Evolutionary conservation across 2,113 vertebrate species (phyloP).

Genomic region (Chaetura pelagica): DNA sequence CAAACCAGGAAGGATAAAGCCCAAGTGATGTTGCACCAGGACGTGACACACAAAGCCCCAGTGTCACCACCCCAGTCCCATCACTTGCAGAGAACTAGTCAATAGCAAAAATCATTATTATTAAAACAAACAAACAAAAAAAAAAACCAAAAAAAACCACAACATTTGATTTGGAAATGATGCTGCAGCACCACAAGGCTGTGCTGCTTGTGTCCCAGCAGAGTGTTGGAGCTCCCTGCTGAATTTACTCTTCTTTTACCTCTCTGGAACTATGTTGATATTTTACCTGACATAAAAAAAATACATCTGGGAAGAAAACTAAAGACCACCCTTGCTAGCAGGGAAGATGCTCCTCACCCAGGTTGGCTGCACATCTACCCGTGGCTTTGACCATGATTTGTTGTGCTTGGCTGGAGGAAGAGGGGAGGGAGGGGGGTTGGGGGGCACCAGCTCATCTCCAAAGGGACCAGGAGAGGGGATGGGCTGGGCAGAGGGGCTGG

Average conservation of each 20-base stretch:
- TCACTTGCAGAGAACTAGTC: background rate
- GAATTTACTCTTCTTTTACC: background rate
- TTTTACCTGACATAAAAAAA: background rate
- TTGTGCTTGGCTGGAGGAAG: background rate
- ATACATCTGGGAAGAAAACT: background rate
- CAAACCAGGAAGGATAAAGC: background rate
- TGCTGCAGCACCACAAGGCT: background rate
- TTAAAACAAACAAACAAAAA: no score
- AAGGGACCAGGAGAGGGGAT: background rate
- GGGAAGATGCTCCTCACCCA: background rate
- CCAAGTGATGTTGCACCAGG: background rate
- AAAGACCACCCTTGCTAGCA: background rate
- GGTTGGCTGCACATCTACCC: background rate
- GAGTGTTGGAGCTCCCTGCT: background rate
- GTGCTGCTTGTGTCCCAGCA: background rate
- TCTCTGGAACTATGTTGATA: background rate
- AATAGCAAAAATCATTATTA: background rate
- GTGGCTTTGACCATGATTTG: background rate
- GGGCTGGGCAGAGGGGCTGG: background rate
- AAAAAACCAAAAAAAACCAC: no score
- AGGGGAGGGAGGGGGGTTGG: background rate
- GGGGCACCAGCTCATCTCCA: background rate
- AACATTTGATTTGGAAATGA: background rate
- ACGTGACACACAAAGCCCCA: background rate
- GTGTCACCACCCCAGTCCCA: background rate